Conservation (phyloP, 2,888 invertebrate species). For the Thereva nobilitata region DNA sequence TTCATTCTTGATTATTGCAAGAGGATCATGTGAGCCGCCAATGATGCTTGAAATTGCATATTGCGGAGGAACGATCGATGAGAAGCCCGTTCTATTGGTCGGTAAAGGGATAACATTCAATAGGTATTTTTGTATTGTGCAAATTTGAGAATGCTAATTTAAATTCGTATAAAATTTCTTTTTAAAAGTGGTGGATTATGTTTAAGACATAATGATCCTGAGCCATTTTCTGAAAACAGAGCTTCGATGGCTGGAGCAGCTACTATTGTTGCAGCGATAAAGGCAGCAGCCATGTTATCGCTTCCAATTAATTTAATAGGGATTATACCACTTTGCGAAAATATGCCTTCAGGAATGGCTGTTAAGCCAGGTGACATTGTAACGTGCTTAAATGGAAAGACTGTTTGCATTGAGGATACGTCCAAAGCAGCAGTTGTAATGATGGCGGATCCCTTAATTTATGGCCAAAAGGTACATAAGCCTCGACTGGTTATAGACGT, state of each 20-base stretch:
- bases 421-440: constrained; percentile 76
- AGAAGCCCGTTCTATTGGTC: constrained; percentile 68
- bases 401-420: constrained; percentile 72
- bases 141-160: no score
- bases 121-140: no score
- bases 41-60: constrained; percentile 75
- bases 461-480: constrained; percentile 61
- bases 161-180: no score
- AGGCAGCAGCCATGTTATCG: constrained; percentile 68
- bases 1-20: constrained; percentile 71
- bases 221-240: constrained; percentile 65
- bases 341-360: constrained; percentile 75
- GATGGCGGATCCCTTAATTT: constrained; percentile 74
- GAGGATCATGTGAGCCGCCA: constrained; percentile 74
- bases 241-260: constrained; percentile 85
- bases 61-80: constrained; percentile 58
- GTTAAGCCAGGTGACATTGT: constrained; percentile 78
- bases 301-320: constrained; percentile 69
- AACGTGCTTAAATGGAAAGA: constrained; percentile 71
- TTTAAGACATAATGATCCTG: constrained; percentile 62
- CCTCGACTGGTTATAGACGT: neutral
- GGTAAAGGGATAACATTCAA: constrained; percentile 71
- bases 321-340: constrained; percentile 74
- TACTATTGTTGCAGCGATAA: constrained; percentile 68
- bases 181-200: constrained; percentile 78